phyloP scores from a whole-genome alignment of 2,888 invertebrate genomes.

The Caenorhabditis sp. region DNA sequence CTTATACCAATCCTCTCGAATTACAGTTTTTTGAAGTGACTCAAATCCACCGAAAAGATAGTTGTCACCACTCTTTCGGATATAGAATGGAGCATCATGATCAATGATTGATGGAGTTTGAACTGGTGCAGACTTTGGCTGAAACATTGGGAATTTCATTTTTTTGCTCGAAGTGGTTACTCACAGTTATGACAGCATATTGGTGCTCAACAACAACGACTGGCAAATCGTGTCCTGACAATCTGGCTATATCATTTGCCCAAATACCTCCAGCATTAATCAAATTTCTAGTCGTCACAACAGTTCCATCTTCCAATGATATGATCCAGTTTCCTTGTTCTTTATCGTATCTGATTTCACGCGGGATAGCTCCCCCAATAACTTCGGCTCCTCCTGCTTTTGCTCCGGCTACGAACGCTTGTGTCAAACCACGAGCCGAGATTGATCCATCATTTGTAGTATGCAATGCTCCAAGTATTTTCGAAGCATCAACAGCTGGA shows the following conservation, averaged over 20 bases:
- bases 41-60: constrained; percentile 74
- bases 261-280: constrained; percentile 74
- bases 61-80: constrained; percentile 70
- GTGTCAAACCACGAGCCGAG: constrained; percentile 73
- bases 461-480: constrained; percentile 72
- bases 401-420: constrained; percentile 73
- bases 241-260: constrained; percentile 73
- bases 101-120: constrained; percentile 73
- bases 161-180: too few relatives aligned
- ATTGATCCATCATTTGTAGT: constrained; percentile 73
- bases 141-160: constrained; percentile 8
- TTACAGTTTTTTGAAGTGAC: constrained; percentile 70
- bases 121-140: constrained; percentile 53
- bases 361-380: constrained; percentile 57
- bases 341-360: constrained; percentile 54
- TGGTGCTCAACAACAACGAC: constrained; percentile 74
- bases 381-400: constrained; percentile 71
- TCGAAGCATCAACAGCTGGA: constrained; percentile 71
- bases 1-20: constrained; percentile 72
- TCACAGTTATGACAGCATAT: constrained; percentile 70
- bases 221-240: constrained; percentile 72
- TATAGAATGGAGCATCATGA: constrained; percentile 73
- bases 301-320: constrained; percentile 32
- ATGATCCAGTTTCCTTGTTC: constrained; percentile 37
- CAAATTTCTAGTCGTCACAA: constrained; percentile 69